Evolutionary conservation across 2,797 vertebrate species (phyloP), one percentile per base, ranked within the genome.

Genomic region (Vireo griseus): DNA sequence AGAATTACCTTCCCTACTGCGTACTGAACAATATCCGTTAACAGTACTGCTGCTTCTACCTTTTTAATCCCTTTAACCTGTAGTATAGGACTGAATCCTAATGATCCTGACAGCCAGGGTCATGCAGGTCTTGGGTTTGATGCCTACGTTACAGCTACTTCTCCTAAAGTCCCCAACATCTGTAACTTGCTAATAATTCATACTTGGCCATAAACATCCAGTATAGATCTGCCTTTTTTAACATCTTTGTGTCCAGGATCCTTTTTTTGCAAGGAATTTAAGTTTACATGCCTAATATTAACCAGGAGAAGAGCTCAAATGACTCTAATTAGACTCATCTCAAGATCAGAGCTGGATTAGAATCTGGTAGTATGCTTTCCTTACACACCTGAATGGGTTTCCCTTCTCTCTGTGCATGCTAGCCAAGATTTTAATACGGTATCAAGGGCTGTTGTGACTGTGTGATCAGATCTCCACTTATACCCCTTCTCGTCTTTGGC

Each of bases 41-140:
- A 65, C 12, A 65, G 47, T 58, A 77, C 47, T 86, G 37, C 45
- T 9, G 7, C 62, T 86, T 86, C 50, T 67, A 74, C 63, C 28
- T 86, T 89, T 95, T 86, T 45, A 94, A 90, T 86, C 65, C 44
- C 72, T 85, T 92, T 78, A 92, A 91, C 75, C 58, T 77, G 39
- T 26, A 81, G 44, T 37, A 73, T 88, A 75, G 47, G 58, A 81
- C 47, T 61, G 52, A 86, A 33, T 86, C 31, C 39, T 91, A 91
- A 71, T 2, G 14, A 69, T 86, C 29, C 25, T 78, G 73, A 84
- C 76, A 90, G 77, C 21, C 79, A 71, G 69, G 44, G 59, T 80
- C 66, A 92, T 8, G 40, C 12, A 90, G 59, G 51, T 92, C 82
- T 84, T 63, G 47, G 42, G 35, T 90, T 52, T 76, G 62, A 89